Evolutionary conservation across 2,888 invertebrate species (phyloP), one percentile per base, ranked within the genome.

Genomic region (Brachypalpus laphriformis): DNA sequence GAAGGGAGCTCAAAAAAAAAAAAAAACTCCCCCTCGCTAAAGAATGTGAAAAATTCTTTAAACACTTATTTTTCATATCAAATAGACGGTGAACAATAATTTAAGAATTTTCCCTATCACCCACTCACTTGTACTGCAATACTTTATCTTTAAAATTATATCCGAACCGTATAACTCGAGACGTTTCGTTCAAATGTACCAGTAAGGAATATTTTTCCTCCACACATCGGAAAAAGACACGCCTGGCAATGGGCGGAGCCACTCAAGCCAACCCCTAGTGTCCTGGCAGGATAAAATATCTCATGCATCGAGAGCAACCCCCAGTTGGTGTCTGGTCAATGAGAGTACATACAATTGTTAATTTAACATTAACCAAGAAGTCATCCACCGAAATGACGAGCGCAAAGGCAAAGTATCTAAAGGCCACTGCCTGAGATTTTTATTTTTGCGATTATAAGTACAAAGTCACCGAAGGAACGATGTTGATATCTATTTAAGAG

Each of bases 401-500:
- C 20, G 49, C 47, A 18, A 45, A 25, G 11, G 20, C 11, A 37
- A 5, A 45, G n/a, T 16, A n/a, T n/a, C n/a, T n/a, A n/a, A n/a
- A n/a, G n/a, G n/a, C n/a, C n/a, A n/a, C n/a, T n/a, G n/a, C n/a
- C 14, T 61, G 14, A 28, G 2, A n/a, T 54, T 34, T 63, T 31
- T 54, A 18, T 63, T 47, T 9, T 57, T 28, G 9, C 28, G 75
- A 66, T 57, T 65, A 51, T 59, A 11, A 40, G 14, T 66, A 57
- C 57, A 76, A 82, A 76, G 34, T 34, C 54, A 59, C 51, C 42
- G 25, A 31, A 45, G 14, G 25, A 22, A 42, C 20, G 20, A 65
- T 71, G 57, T 72, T 82, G 65, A 22, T 71, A 61, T 61, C 66
- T 74, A 34, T 56, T 78, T 74, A 83, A 74, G 80, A 80, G 57